These are phyloP conservation scores for Amblyraja radiata DNA, from an alignment of 2,797 vertebrate species.

Conservation along the genomic window DNA sequence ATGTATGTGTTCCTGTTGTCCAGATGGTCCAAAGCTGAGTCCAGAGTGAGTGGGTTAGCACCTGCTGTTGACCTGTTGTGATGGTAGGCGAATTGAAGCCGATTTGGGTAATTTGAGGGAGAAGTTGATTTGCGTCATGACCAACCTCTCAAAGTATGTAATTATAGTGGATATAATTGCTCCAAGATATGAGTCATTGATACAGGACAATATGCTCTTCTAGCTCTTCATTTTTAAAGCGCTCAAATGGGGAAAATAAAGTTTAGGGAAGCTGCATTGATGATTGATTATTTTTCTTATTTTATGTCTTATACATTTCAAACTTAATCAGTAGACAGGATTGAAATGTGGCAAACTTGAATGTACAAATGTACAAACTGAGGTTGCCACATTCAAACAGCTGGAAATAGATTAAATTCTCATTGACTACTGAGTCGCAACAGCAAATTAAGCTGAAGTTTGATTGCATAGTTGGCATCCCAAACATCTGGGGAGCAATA, in stretches of 20 bases:
- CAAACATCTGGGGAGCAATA: constrained; percentile 30
- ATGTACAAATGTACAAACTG: background rate
- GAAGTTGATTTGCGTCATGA: too few relatives aligned
- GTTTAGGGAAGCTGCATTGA: background rate
- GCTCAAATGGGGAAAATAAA: background rate
- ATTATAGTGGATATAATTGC: too few relatives aligned
- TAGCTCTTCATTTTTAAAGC: background rate
- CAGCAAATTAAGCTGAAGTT: constrained; percentile 11
- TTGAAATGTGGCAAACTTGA: background rate
- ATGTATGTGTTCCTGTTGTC: too few relatives aligned
- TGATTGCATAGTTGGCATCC: constrained; percentile 18
- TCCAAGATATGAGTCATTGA: too few relatives aligned
- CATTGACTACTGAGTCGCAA: background rate
- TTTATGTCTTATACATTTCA: background rate
- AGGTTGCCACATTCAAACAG: background rate
- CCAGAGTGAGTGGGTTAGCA: too few relatives aligned
- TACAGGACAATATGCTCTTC: too few relatives aligned
- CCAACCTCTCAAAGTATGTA: too few relatives aligned
- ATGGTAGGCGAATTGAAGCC: too few relatives aligned
- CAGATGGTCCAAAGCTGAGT: too few relatives aligned
- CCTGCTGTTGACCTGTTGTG: too few relatives aligned
- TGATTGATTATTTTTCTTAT: background rate
- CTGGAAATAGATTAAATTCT: constrained; percentile 5
- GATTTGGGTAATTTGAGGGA: too few relatives aligned
- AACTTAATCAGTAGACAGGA: background rate